These are phyloP conservation scores for Pogonus chalceus DNA, from an alignment of 1,140 invertebrate genomes.

Conservation along the genomic window DNA sequence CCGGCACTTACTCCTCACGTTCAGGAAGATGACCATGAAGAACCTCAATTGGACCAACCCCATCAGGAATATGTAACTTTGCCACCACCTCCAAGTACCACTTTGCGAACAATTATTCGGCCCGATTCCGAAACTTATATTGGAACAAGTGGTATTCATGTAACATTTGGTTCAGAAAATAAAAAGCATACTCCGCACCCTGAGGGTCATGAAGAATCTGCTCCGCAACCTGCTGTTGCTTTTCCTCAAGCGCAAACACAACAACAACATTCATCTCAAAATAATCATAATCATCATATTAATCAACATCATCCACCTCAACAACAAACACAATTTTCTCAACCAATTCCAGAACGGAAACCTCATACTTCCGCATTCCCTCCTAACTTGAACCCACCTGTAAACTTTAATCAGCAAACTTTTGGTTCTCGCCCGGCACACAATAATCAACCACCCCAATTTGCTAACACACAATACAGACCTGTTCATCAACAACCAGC, in stretches of 20 bases:
- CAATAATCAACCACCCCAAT: constrained; percentile 37
- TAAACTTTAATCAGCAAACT: constrained; percentile 19
- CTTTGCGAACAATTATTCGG: constrained; percentile 68
- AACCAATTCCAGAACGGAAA: constrained; percentile 32
- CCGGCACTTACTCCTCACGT: constrained; percentile 58
- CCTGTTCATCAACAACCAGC: constrained; percentile 10
- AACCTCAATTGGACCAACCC: constrained; percentile 34
- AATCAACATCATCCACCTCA: constrained; percentile 10
- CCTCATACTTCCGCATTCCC: no score
- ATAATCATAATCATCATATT: no score
- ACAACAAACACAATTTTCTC: constrained; percentile 35
- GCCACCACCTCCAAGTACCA: constrained; percentile 55
- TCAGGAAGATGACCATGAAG: constrained; percentile 48
- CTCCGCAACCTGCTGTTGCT: constrained; percentile 47
- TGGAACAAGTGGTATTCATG: constrained; percentile 59
- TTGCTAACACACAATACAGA: neutral
- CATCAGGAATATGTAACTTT: constrained; percentile 35
- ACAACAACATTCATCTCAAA: constrained; percentile 28
- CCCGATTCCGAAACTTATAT: constrained; percentile 75
- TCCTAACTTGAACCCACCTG: constrained; percentile 4
- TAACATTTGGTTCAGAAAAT: constrained; percentile 60
- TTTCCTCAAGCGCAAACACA: constrained; percentile 33
- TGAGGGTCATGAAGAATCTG: constrained; percentile 39
- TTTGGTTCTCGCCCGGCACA: constrained; percentile 32
- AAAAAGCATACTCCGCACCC: constrained; percentile 42